Evolutionary conservation across 2,888 invertebrate genomes (phyloP), one percentile per base, ranked within the genome.

Genomic region (Glyphotaelius pellucidus): DNA sequence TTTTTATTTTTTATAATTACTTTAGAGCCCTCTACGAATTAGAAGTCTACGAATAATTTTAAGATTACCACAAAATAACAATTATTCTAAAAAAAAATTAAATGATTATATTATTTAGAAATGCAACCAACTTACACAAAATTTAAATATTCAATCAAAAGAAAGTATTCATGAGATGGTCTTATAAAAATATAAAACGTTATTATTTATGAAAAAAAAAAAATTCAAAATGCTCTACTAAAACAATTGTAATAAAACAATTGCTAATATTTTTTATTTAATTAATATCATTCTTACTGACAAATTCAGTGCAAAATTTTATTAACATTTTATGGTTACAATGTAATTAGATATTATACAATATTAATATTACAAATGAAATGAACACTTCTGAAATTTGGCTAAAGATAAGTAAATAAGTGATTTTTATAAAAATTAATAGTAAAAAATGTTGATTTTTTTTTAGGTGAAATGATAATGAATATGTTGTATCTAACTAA

Each of bases 81-180:
- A 83, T 35, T 83, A 83, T 2, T 83, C 35, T 83, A 35, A 83
- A 38, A 83, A 38, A 32, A 35, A 83, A 38, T 32, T 15, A 25
- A n/a, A 83, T 19, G 19, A 83, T 35, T 83, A 83, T 35, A 32
- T 83, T 83, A 83, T 83, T 35, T 35, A 25, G 38, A 83, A 35
- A 83, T 83, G 83, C 83, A 83, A 83, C 83, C 83, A 83, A 83
- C 15, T 35, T 67, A 83, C 35, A 83, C 35, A 35, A 35, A 35
- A 35, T 83, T 83, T 35, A 4, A 52, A 52, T 52, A 67, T 25
- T 25, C 25, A 67, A 67, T 25, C 67, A 67, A 67, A 67, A 9
- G 5, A 67, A 67, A 67, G 25, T 67, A n/a, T n/a, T 67, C 25
- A 67, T 67, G 67, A 67, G 67, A 25, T 25, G 67, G 67, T 67